phyloP scores from a whole-genome alignment of 2,888 invertebrate species.

The Drosophila melanocephala region DNA sequence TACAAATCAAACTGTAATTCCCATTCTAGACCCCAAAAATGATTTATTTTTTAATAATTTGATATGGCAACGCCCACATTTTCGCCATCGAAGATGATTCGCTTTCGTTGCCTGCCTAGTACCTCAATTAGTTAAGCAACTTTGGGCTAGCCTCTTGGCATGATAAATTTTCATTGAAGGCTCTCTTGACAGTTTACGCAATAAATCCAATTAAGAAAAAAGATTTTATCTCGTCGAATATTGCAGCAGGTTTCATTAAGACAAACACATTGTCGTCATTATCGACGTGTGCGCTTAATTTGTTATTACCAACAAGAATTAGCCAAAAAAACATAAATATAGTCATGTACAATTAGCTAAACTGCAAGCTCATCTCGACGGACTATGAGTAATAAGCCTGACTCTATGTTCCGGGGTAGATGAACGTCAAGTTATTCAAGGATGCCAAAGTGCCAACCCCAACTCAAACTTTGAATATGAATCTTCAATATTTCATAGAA shows the following conservation, averaged over 20 bases:
- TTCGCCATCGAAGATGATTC: constrained; percentile 28
- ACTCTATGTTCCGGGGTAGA: constrained; percentile 48
- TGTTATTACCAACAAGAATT: constrained; percentile 63
- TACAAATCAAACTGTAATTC: constrained; percentile 31
- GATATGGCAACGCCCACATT: constrained; percentile 31
- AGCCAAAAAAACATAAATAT: constrained; percentile 42
- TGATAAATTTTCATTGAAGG: constrained; percentile 71
- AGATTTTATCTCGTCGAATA: constrained; percentile 35
- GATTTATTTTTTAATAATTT: constrained; percentile 55
- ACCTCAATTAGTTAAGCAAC: constrained; percentile 26
- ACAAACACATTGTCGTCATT: constrained; percentile 34
- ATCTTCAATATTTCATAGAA: neutral
- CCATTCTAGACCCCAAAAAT: constrained; percentile 26
- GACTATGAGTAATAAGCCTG: constrained; percentile 21
- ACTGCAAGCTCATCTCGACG: constrained; percentile 69
- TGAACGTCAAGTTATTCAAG: constrained; percentile 47
- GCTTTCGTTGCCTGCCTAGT: constrained; percentile 40
- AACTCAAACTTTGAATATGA: neutral
- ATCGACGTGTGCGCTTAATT: constrained; percentile 64
- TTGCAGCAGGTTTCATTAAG: constrained; percentile 69
- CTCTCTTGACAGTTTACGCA: constrained; percentile 72
- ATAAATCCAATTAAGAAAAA: constrained; percentile 72
- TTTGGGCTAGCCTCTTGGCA: constrained; percentile 38
- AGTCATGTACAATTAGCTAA: constrained; percentile 69
- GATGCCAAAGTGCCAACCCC: constrained; percentile 21